Conservation (phyloP, 2,113 vertebrate species). For the Leuciscus idus region DNA sequence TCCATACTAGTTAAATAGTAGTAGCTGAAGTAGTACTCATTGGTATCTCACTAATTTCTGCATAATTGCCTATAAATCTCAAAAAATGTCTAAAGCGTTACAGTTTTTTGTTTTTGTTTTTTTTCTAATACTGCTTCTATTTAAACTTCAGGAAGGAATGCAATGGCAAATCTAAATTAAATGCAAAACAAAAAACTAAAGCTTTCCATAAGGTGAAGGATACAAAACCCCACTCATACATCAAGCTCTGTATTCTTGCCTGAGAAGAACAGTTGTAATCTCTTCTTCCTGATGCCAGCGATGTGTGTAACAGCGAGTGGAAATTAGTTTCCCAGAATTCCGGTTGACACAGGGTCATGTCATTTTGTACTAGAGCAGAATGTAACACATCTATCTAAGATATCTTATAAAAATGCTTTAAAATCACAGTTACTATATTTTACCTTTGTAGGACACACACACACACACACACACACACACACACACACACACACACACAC, state of each 20-base stretch:
- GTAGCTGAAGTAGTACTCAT: too few relatives aligned
- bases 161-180: neutral
- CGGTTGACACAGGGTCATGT: neutral
- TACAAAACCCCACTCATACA: neutral
- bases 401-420: neutral
- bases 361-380: neutral
- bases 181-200: neutral
- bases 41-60: too few relatives aligned
- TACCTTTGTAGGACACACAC: neutral
- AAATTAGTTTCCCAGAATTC: slow-evolving; percentile 20
- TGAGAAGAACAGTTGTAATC: slow-evolving; percentile 10
- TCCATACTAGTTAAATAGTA: too few relatives aligned
- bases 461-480: neutral
- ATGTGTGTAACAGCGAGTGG: slow-evolving; percentile 16
- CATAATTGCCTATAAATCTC: too few relatives aligned
- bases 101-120: neutral
- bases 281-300: slow-evolving; percentile 15
- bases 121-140: neutral
- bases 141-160: neutral
- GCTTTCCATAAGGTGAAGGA: neutral
- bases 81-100: too few relatives aligned
- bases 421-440: neutral
- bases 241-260: neutral
- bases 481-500: too few relatives aligned
- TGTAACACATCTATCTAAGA: neutral